phyloP scores from a whole-genome alignment of 2,888 invertebrate species.

The Cheilosia scutellata region DNA sequence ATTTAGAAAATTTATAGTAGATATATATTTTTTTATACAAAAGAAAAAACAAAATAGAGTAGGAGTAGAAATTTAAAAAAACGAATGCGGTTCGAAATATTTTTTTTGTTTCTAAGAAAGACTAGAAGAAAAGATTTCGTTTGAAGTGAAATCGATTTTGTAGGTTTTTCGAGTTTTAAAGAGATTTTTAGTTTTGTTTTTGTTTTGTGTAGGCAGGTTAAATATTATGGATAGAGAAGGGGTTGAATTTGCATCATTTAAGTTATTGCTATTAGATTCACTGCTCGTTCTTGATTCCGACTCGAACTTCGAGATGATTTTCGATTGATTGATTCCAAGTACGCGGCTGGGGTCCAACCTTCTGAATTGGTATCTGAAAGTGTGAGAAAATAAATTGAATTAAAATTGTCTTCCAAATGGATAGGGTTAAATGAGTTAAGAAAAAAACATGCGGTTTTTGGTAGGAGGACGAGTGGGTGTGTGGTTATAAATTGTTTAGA shows the following conservation, averaged over 20 bases:
- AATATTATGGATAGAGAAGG: slow-evolving; percentile 4
- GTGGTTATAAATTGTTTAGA: slow-evolving; percentile 1
- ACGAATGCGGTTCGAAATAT: slow-evolving; percentile 46
- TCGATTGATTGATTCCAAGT: slow-evolving; percentile 91
- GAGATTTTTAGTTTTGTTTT: slow-evolving; percentile 23
- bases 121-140: slow-evolving; percentile 58
- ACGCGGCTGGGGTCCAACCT: slow-evolving; percentile 98
- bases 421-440: neutral
- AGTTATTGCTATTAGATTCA: slow-evolving; percentile 47
- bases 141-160: slow-evolving; percentile 18
- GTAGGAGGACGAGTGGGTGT: neutral
- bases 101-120: slow-evolving; percentile 38
- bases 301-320: slow-evolving; percentile 90
- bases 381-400: slow-evolving; percentile 16
- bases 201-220: slow-evolving; percentile 23
- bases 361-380: slow-evolving; percentile 88
- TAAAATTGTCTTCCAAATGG: neutral
- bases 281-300: slow-evolving; percentile 81
- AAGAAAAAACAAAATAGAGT: neutral
- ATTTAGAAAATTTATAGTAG: slow-evolving; percentile 27
- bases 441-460: neutral
- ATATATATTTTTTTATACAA: slow-evolving; percentile 16
- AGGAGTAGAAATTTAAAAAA: slow-evolving; percentile 1
- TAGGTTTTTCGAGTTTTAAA: slow-evolving; percentile 20
- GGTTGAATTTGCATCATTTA: slow-evolving; percentile 14